A percentile compares a stretch with the other conserved stretches of the same genome.
Conservation (phyloP, 92 coral and sea anemone species). For the Diadumene lineata region DNA sequence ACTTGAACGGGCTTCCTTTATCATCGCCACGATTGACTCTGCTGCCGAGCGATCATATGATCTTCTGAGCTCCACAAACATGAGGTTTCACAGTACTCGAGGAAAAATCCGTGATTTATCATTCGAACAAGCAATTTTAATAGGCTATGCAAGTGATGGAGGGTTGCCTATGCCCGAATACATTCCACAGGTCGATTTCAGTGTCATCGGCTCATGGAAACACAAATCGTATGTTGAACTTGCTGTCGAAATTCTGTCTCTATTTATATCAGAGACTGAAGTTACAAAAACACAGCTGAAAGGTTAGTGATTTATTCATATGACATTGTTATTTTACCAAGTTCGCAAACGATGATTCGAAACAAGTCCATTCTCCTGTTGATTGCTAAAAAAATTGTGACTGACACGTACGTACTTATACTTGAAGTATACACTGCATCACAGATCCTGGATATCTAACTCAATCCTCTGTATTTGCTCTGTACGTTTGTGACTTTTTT, state of each 20-base stretch:
- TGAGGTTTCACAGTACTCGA: slow-evolving; percentile 88
- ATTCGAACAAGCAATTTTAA: slow-evolving; percentile 76
- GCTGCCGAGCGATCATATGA: too few species aligned
- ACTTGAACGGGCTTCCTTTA: too few species aligned
- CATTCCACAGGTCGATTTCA: slow-evolving; percentile 61
- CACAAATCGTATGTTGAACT: slow-evolving; percentile 71
- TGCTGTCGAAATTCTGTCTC: slow-evolving; percentile 60
- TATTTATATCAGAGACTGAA: slow-evolving; percentile 73
- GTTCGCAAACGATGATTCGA: too few species aligned
- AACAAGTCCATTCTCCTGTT: too few species aligned
- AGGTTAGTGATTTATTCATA: slow-evolving; percentile 34
- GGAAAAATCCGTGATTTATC: slow-evolving; percentile 54
- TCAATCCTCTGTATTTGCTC: too few species aligned
- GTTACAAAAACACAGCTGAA: slow-evolving; percentile 57
- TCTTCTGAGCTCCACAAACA: slow-evolving; percentile 4
- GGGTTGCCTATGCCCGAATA: slow-evolving; percentile 85
- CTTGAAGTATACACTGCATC: too few species aligned
- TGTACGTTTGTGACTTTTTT: too few species aligned
- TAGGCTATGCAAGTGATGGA: slow-evolving; percentile 78
- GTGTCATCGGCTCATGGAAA: slow-evolving; percentile 57
- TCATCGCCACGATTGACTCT: too few species aligned
- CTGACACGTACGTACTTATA: too few species aligned
- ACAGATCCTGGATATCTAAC: too few species aligned
- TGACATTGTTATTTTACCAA: too few species aligned
- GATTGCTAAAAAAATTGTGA: too few species aligned